Base-by-base conservation (phyloP, 2,888 invertebrate species). In the Drosophila nigricruria region DNA sequence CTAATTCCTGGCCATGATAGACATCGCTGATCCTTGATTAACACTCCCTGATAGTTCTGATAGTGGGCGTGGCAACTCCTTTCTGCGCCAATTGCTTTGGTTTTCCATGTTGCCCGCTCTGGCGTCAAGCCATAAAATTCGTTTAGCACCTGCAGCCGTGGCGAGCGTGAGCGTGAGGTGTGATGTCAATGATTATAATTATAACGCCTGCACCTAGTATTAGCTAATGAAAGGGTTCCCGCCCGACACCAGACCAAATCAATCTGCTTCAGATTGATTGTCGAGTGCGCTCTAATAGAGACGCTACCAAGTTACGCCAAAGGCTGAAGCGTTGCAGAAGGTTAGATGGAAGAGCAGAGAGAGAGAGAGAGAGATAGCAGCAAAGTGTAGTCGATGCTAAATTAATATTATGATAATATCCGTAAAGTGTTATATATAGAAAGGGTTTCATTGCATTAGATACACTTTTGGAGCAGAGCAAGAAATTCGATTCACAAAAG, bases 41-140 rank as follows among this genome's bases (percentile, higher is more conserved):
- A 36, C 82, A 82, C 89, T 65, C 57, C 32, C 50, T 68, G 60
- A 73, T 75, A 23, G 2, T 23, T 14, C 5, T 42, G 12, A 42
- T 42, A 63, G 62, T 45, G 49, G 77, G 77, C 66, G 77, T 77
- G 63, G 25, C 75, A 52, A 61, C 59, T 60, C 70, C 76, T 72
- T 78, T 59, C 62, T 53, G 67, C 80, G 49, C 68, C 62, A 69
- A 65, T 81, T 73, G 69, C 59, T 68, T 63, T 63, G 38, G 14
- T 14, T 50, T 34, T 20, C 50, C 20, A 32, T 52, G 45, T 20
- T 36, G 49, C 16, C 16, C 53, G 25, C 38, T 54, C 42, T 40
- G 86, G 86, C 86, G 90, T 86, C 66, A 86, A 88, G 86, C 90
- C 88, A 89, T 86, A 82, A 79, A 85, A 88, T 85, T 73, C 65